Percentiles rank a stretch among this genome's conserved stretches.
These are phyloP conservation scores for Listronotus oregonensis DNA, from an alignment of 1,140 invertebrate genomes.

Conservation along the genomic window DNA sequence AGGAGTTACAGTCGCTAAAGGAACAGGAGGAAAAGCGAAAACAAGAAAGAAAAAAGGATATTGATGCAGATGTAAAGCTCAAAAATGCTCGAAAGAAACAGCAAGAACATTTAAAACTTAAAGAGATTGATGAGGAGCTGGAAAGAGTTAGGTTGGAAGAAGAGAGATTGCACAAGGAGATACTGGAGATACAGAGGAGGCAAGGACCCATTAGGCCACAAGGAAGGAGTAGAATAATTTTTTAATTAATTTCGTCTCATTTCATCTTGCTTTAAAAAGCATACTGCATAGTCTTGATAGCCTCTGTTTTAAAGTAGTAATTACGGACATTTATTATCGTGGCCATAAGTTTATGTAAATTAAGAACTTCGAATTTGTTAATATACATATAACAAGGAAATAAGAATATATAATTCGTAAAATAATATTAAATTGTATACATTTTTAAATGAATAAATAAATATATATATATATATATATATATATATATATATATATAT, in stretches of 20 bases:
- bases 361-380: too few species aligned
- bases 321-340: too few species aligned
- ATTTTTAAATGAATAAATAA: too few species aligned
- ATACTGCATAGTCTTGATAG: too few species aligned
- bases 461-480: too few species aligned
- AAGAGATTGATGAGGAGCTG: conserved; percentile 48
- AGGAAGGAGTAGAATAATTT: conserved; percentile 38
- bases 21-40: conserved; percentile 46
- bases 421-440: too few species aligned
- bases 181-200: conserved; percentile 48
- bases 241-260: not conserved
- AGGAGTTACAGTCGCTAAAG: conserved; percentile 54
- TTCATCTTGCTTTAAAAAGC: too few species aligned
- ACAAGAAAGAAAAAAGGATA: conserved; percentile 43
- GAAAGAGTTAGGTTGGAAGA: conserved; percentile 49
- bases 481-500: too few species aligned
- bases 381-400: too few species aligned
- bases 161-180: conserved; percentile 50
- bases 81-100: conserved; percentile 41
- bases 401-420: too few species aligned
- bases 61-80: conserved; percentile 44
- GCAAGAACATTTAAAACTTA: conserved; percentile 47
- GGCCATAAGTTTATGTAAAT: too few species aligned
- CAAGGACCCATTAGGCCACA: conserved; percentile 41
- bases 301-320: too few species aligned